Percentiles rank a stretch among this genome's conserved stretches.
These are phyloP conservation scores for Drosophila infuscata DNA, from an alignment of 2,888 invertebrate genomes.

Conservation along the genomic window DNA sequence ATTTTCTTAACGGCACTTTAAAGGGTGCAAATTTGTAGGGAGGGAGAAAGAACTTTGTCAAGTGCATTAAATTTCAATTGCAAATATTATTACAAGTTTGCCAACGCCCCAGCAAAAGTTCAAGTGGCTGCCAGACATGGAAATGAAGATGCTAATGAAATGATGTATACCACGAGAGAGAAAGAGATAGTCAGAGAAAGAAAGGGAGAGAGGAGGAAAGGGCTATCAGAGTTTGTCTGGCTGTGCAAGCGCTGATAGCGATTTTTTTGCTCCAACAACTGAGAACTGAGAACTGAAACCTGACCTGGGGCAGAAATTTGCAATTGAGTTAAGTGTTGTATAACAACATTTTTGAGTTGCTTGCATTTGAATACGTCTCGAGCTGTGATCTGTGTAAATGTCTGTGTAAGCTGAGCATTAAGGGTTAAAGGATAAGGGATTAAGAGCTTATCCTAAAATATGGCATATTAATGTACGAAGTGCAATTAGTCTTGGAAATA, in stretches of 20 bases:
- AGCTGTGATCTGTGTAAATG: constrained; percentile 3
- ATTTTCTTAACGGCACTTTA: constrained; percentile 31
- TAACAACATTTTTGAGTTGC: constrained; percentile 48
- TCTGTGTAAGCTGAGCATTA: not conserved
- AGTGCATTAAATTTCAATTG: constrained; percentile 60
- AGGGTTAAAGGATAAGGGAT: too few relatives aligned
- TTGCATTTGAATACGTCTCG: constrained; percentile 5
- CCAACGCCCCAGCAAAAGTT: constrained; percentile 70
- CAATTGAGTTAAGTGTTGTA: constrained; percentile 30
- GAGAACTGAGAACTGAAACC: not conserved
- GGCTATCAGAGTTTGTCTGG: not conserved
- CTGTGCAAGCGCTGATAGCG: constrained; percentile 18
- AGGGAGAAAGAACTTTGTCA: constrained; percentile 48
- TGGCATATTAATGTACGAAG: not conserved
- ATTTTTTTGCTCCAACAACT: constrained; percentile 15
- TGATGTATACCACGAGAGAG: not conserved
- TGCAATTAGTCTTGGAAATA: not conserved
- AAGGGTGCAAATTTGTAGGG: constrained; percentile 23
- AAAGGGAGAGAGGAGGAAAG: not conserved
- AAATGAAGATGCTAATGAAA: constrained; percentile 75
- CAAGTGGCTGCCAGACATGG: constrained; percentile 68
- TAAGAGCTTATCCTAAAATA: not conserved
- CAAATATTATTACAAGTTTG: constrained; percentile 57
- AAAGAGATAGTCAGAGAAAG: not conserved
- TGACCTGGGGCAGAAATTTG: constrained; percentile 16